These are phyloP conservation scores for Diabrotica virgifera DNA, from an alignment of 1,140 invertebrate species.

Conservation along the genomic window DNA sequence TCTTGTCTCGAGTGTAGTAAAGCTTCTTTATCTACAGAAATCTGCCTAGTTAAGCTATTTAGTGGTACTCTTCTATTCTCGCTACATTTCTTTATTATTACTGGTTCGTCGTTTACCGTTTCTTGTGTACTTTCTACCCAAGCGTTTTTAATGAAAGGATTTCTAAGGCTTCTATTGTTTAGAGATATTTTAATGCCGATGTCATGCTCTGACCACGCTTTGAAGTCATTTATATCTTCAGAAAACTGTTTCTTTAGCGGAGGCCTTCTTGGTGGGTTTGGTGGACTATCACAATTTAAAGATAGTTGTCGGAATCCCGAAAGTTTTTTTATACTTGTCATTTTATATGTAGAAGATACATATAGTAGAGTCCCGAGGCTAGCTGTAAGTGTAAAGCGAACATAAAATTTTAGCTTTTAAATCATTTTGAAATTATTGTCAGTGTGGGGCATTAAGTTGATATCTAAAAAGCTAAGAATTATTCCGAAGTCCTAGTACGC, in stretches of 20 bases:
- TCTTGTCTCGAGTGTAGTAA: constrained; percentile 55
- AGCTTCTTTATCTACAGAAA: constrained; percentile 48
- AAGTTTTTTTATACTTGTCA: constrained; percentile 29
- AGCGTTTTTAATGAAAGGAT: constrained; percentile 36
- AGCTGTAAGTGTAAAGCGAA: not conserved
- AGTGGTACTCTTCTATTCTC: constrained; percentile 33
- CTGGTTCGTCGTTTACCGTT: constrained; percentile 27
- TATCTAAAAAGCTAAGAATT: no score
- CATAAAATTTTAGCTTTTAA: no score
- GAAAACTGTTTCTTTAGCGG: constrained; percentile 42
- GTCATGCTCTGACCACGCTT: constrained; percentile 23
- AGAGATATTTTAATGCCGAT: constrained; percentile 29
- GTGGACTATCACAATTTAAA: constrained; percentile 35
- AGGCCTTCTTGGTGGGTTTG: constrained; percentile 22
- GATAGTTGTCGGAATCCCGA: constrained; percentile 40
- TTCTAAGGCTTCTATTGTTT: constrained; percentile 28
- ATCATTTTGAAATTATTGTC: no score
- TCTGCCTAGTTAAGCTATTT: constrained; percentile 27
- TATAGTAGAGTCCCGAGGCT: constrained; percentile 6
- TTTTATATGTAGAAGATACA: constrained; percentile 10
- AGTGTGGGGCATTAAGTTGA: no score
- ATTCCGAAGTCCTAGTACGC: no score
- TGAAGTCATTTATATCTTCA: constrained; percentile 35
- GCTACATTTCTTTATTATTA: constrained; percentile 42
- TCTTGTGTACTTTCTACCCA: constrained; percentile 32